Evolutionary conservation across 2,797 vertebrate species (phyloP).

Genomic region (Threskiornis aethiopicus): DNA sequence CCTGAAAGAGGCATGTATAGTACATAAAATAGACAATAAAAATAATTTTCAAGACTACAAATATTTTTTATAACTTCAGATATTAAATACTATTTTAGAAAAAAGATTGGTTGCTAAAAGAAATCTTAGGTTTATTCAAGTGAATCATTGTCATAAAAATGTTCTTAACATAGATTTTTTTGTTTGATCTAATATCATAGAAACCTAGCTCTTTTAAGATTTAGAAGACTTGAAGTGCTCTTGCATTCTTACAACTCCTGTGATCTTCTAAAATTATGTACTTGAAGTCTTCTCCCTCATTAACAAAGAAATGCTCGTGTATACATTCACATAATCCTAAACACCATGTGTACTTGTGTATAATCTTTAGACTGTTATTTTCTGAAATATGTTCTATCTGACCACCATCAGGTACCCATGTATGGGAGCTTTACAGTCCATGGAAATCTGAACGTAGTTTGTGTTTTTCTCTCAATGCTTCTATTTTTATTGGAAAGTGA

Average conservation of each 20-base stretch:
- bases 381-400: background rate
- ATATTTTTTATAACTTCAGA: slow-evolving; percentile 82
- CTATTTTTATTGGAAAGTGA: background rate
- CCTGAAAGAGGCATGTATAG: slow-evolving; percentile 71
- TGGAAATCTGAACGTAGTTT: background rate
- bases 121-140: slow-evolving; percentile 61
- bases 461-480: background rate
- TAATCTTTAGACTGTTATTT: background rate
- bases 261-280: slow-evolving; percentile 32
- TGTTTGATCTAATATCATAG: slow-evolving; percentile 60
- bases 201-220: slow-evolving; percentile 46
- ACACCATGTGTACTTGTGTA: background rate
- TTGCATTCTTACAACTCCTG: slow-evolving; percentile 40
- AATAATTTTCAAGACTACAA: slow-evolving; percentile 77
- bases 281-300: slow-evolving; percentile 34
- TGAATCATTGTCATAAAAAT: slow-evolving; percentile 63
- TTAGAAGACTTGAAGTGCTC: slow-evolving; percentile 45
- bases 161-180: slow-evolving; percentile 62
- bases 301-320: background rate
- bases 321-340: background rate
- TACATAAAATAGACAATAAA: slow-evolving; percentile 73
- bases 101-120: slow-evolving; percentile 61
- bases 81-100: slow-evolving; percentile 75
- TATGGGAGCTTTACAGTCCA: background rate
- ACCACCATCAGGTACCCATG: background rate